A percentile compares a stretch with the other conserved stretches of the same genome.
Conservation (phyloP, 1,140 invertebrate genomes). For the Frieseomelitta varia region DNA sequence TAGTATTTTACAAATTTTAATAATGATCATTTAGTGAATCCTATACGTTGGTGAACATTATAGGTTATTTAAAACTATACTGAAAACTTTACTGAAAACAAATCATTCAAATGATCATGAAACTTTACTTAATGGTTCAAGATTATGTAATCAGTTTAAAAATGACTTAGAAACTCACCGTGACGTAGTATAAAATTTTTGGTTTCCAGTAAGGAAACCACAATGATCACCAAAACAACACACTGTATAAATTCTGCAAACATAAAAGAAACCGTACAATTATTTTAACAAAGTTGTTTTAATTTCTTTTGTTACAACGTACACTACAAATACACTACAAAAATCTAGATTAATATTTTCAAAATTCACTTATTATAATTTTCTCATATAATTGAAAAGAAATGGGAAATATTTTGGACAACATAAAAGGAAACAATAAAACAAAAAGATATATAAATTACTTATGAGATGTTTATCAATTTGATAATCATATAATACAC, state of each 20-base stretch:
- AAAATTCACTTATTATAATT: background rate
- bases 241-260: constrained; percentile 51
- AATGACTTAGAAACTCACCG: constrained; percentile 68
- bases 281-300: background rate
- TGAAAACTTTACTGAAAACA: background rate
- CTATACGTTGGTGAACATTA: background rate
- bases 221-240: constrained; percentile 71
- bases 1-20: background rate
- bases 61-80: background rate
- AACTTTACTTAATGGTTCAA: background rate
- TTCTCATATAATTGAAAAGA: background rate
- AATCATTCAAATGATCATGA: background rate
- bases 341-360: background rate
- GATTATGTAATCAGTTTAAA: background rate
- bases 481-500: background rate
- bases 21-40: background rate
- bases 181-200: constrained; percentile 71
- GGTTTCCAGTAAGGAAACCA: constrained; percentile 74
- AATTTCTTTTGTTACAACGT: background rate
- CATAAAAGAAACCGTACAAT: constrained; percentile 13
- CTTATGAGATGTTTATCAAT: background rate
- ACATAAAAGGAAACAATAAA: background rate
- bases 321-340: background rate
- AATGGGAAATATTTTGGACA: background rate
- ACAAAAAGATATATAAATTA: background rate